Percentiles rank a stretch among this genome's conserved stretches.
phyloP scores from a whole-genome alignment of 2,888 invertebrate genomes.

The Dynastes tityus region DNA sequence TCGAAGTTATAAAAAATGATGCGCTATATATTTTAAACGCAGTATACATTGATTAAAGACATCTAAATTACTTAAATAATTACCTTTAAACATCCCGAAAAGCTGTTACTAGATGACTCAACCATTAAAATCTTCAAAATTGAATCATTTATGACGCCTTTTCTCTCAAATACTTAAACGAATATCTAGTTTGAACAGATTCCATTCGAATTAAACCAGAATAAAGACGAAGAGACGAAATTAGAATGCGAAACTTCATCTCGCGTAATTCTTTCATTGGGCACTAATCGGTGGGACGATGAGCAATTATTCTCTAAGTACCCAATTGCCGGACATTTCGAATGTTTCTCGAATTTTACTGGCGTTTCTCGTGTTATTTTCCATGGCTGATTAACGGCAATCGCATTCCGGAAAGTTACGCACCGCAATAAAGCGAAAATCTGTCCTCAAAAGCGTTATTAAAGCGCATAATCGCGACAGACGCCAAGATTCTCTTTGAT shows the following conservation, averaged over 20 bases:
- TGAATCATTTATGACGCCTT: background rate
- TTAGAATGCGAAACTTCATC: background rate
- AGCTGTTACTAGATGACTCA: background rate
- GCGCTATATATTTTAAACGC: no score
- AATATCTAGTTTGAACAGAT: background rate
- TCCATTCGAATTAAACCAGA: background rate
- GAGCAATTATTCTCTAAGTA: no score
- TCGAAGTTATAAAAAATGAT: no score
- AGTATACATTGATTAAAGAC: no score
- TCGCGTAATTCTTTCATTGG: background rate
- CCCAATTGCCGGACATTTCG: no score
- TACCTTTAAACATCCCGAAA: background rate
- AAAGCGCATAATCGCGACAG: background rate
- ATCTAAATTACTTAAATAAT: background rate
- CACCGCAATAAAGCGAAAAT: background rate
- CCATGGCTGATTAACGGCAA: background rate
- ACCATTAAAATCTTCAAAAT: background rate
- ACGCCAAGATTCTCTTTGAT: constrained; percentile 4
- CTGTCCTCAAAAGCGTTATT: constrained; percentile 2
- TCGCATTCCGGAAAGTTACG: background rate
- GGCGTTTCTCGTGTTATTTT: background rate
- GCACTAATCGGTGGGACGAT: no score
- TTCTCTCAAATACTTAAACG: background rate
- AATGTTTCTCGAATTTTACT: background rate
- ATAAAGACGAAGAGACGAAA: background rate